These are phyloP conservation scores for Dromiciops gliroides DNA, from an alignment of 2,113 vertebrate genomes.

Conservation along the genomic window DNA sequence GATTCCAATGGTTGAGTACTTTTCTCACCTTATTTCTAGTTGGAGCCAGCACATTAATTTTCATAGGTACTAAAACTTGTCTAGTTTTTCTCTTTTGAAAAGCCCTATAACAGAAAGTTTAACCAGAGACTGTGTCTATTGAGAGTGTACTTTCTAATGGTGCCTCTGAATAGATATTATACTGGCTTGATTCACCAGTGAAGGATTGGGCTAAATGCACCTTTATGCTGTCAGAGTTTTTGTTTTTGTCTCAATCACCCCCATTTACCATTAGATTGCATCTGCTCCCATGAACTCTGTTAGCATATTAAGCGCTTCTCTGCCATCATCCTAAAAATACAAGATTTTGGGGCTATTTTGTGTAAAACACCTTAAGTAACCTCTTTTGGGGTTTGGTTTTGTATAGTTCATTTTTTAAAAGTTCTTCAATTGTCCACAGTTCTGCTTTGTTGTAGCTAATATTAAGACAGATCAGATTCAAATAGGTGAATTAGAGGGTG, in stretches of 20 bases:
- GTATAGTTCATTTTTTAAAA: neutral
- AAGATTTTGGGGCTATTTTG: neutral
- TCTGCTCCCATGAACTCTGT: neutral
- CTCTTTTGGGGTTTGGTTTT: neutral
- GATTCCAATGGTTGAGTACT: neutral
- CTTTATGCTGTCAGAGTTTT: neutral
- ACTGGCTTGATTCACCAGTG: neutral
- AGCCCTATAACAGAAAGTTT: neutral
- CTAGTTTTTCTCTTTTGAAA: neutral
- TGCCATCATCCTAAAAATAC: neutral
- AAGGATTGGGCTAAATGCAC: neutral
- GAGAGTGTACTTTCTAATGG: neutral
- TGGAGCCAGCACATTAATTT: neutral
- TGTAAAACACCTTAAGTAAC: neutral
- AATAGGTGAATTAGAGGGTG: neutral
- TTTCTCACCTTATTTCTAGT: conserved; percentile 19
- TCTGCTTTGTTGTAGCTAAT: neutral
- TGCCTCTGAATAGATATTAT: neutral
- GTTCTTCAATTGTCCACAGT: neutral
- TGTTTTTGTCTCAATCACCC: neutral
- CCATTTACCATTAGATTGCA: neutral
- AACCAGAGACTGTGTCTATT: neutral
- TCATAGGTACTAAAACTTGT: neutral
- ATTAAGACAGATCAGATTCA: neutral
- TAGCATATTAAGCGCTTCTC: neutral